These are phyloP conservation scores for Acanthosepion pharaonis DNA, from an alignment of 2,888 invertebrate genomes.

Conservation along the genomic window DNA sequence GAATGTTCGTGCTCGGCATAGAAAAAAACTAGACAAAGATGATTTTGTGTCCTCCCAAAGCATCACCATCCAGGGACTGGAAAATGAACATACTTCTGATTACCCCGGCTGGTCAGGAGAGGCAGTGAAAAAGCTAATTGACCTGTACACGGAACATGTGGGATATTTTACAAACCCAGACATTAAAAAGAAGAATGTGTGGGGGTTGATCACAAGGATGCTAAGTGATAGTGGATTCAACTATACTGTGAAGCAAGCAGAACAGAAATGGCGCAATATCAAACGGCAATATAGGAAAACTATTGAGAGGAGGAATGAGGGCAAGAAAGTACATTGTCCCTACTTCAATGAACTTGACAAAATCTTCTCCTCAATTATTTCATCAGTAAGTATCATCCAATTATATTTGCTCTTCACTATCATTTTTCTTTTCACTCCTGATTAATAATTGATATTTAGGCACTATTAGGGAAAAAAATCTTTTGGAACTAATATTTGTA, in stretches of 20 bases:
- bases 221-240: slow-evolving; percentile 33
- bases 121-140: background rate
- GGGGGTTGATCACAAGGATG: background rate
- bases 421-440: no score
- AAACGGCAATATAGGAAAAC: slow-evolving; percentile 12
- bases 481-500: no score
- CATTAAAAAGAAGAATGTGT: slow-evolving; percentile 18
- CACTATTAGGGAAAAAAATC: no score
- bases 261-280: background rate
- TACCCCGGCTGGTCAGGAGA: background rate
- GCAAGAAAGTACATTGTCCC: background rate
- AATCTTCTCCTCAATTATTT: background rate
- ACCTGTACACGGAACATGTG: background rate
- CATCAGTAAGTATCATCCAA: background rate
- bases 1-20: background rate
- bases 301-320: background rate
- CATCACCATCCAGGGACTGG: background rate
- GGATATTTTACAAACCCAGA: background rate
- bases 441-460: no score
- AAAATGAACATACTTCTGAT: background rate
- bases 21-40: background rate
- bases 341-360: background rate
- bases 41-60: background rate
- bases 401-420: background rate
- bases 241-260: background rate